Evolutionary conservation across 2,888 invertebrate genomes (phyloP).

Genomic region (Cheiracanthium punctorium): DNA sequence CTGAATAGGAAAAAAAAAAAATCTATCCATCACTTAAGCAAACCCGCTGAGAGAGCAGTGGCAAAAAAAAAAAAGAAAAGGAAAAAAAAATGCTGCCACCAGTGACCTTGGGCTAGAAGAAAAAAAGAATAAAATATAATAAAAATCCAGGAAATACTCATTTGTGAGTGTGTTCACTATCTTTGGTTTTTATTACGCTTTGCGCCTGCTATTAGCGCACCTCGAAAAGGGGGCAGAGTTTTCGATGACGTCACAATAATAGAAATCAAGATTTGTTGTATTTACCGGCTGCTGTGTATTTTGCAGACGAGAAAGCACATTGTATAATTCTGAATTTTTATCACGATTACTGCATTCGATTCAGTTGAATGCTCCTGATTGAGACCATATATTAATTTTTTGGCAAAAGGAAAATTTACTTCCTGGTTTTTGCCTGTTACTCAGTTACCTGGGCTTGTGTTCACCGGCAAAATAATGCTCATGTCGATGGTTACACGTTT

Average conservation of each 20-base stretch:
- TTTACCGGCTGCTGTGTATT: not conserved
- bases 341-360: too few species aligned
- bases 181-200: slow-evolving; percentile 4
- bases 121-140: slow-evolving; percentile 16
- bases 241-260: not conserved
- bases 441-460: too few species aligned
- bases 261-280: not conserved
- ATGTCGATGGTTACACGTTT: too few species aligned
- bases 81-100: slow-evolving; percentile 12
- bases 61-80: not conserved
- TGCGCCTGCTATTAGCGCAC: slow-evolving; percentile 23
- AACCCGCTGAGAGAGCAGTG: not conserved
- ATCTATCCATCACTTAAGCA: slow-evolving; percentile 23
- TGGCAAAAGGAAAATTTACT: too few species aligned
- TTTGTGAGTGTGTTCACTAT: slow-evolving; percentile 18
- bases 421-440: too few species aligned
- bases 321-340: too few species aligned
- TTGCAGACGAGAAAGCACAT: too few species aligned
- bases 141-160: slow-evolving; percentile 52
- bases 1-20: not conserved
- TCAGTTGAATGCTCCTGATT: too few species aligned
- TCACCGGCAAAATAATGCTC: too few species aligned
- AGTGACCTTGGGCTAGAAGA: slow-evolving; percentile 36
- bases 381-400: too few species aligned
- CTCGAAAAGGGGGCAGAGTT: not conserved